Conservation (phyloP, 2,888 invertebrate species). For the Mayetiola destructor region DNA sequence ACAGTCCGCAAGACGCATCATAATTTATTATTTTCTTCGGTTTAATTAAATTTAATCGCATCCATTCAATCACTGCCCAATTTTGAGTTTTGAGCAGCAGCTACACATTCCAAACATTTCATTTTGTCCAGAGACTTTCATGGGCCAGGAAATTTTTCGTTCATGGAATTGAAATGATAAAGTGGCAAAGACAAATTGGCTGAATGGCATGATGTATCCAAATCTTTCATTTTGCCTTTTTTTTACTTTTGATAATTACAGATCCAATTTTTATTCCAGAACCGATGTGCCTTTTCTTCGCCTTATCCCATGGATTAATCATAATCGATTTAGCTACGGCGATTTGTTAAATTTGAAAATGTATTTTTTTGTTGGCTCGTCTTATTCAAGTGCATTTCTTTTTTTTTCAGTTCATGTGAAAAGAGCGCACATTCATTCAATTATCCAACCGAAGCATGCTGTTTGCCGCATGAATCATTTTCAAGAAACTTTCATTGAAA, state of each 20-base stretch:
- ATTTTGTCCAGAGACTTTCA: too few species aligned
- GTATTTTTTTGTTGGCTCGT: not conserved
- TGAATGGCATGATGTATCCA: not conserved
- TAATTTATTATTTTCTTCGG: not conserved
- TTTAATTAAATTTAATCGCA: constrained; percentile 10
- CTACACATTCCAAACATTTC: too few species aligned
- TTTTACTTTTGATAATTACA: not conserved
- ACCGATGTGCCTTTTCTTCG: not conserved
- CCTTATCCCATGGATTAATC: not conserved
- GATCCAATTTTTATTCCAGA: not conserved
- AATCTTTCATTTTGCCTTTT: not conserved
- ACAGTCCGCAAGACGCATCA: too few species aligned
- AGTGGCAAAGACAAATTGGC: constrained; percentile 7
- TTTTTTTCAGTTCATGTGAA: too few species aligned
- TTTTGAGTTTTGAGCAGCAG: not conserved
- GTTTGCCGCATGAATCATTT: too few species aligned
- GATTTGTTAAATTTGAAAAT: not conserved
- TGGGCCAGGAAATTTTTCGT: not conserved
- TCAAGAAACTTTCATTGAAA: too few species aligned
- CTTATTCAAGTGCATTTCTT: constrained; percentile 4
- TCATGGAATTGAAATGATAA: not conserved
- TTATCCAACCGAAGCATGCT: too few species aligned
- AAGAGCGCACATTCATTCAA: too few species aligned
- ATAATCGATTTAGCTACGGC: not conserved
- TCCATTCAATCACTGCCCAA: constrained; percentile 5